Evolutionary conservation across 2,888 invertebrate genomes (phyloP).

Genomic region (Tetragonisca angustula): DNA sequence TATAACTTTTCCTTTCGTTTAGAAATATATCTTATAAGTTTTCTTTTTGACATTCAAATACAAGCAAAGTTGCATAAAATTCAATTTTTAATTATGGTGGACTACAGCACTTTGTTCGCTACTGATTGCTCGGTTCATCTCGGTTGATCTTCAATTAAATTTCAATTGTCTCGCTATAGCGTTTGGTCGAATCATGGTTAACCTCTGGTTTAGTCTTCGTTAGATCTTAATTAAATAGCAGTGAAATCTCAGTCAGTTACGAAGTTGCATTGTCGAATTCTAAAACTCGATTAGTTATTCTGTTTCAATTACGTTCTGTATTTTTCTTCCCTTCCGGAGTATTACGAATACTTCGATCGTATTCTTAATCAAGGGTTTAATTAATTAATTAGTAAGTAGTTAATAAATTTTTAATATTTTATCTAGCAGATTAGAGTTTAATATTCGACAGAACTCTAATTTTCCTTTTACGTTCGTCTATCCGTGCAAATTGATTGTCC

Average conservation of each 20-base stretch:
- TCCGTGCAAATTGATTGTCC: too few species aligned
- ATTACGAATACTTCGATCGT: too few species aligned
- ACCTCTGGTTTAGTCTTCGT: constrained; percentile 25
- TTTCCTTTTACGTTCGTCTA: too few species aligned
- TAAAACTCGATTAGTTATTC: not conserved
- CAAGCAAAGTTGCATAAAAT: not conserved
- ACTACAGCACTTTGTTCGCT: not conserved
- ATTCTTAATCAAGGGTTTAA: too few species aligned
- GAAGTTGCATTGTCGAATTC: not conserved
- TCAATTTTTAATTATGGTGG: not conserved
- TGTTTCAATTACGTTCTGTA: not conserved
- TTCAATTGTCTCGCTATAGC: constrained; percentile 20
- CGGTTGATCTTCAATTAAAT: constrained; percentile 36
- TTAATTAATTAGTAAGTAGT: too few species aligned
- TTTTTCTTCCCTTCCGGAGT: too few species aligned
- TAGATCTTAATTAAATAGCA: constrained; percentile 33
- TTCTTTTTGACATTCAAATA: not conserved
- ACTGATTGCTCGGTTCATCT: not conserved
- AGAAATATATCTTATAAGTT: not conserved
- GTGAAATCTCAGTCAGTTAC: not conserved
- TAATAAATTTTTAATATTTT: too few species aligned
- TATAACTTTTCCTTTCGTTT: not conserved
- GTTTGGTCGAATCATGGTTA: constrained; percentile 34
- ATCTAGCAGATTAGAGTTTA: too few species aligned
- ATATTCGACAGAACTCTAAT: too few species aligned